Evolutionary conservation across 2,888 invertebrate species (phyloP), one percentile per base, ranked within the genome.

Genomic region (Callyntrura sp.): DNA sequence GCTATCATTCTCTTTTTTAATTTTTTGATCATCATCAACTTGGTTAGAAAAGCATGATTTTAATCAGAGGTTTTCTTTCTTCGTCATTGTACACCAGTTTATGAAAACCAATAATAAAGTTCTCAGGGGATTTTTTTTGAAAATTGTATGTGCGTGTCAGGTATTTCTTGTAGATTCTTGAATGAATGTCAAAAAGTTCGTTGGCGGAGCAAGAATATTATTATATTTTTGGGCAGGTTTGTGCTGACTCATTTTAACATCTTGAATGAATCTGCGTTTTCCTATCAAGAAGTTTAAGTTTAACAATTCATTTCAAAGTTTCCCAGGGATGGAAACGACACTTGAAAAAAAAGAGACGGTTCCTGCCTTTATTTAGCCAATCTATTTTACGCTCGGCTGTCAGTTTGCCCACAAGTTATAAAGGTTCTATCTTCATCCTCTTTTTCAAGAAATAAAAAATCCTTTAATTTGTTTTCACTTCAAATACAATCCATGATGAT

Each of bases 91-190:
- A 55, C 28, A 12, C 28, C 14, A 12, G 2, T 4, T 1, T 70
- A 43, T 23, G 48, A 73, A 78, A 55, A 35, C 35, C 35, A 78
- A n/a, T 78, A 65, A 65, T 51, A 85, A 45, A 78, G 43, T 85
- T 85, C 85, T 76, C 85, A 85, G 35, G 76, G 76, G 76, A 70
- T 23, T 76, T 23, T 76, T 23, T 73, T n/a, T n/a, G n/a, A n/a
- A 60, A 85, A 73, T 73, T 45, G 57, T 78, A 76, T 73, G 85
- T 78, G 85, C 84, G 85, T 85, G 76, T 76, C 85, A 76, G 76
- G 76, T 60, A 76, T 62, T 85, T 76, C 43, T 79, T 85, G 1
- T 8, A 65, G 23, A 43, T 25, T 86, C 51, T 79, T 86, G 65
- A 79, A 51, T 65, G 79, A 85, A 20, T 86, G 79, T 78, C 79